Base-by-base conservation (phyloP, 2,113 vertebrate species). In the Syngnathus scovelli region DNA sequence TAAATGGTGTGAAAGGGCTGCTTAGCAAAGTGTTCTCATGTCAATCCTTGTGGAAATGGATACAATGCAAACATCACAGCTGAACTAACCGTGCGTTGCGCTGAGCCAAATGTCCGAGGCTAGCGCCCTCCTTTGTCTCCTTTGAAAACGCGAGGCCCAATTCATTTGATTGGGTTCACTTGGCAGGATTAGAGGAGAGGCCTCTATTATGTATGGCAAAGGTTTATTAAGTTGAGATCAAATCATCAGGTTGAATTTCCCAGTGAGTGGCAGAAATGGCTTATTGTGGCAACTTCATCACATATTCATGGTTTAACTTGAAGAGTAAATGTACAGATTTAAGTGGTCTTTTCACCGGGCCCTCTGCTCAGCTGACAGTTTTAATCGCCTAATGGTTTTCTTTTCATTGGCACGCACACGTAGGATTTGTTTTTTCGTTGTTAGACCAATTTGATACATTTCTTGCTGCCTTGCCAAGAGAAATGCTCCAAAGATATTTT, bases 31-130 rank as follows among this genome's bases (percentile, higher is more conserved):
- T 97, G 96, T 99, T 98, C 96, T 98, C 95, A 94, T 96, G 94
- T 96, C 93, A 93, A 92, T 94, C 93, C 95, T 95, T 92, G 93
- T 98, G 94, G 97, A 99, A 96, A 99, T 96, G 95, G 96, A 98
- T 98, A 99, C 95, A 99, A 99, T 98, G 94, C 95, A 99, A 99
- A 99, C 97, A 99, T 96, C 93, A 95, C 94, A 96, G 95, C 94
- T 96, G 94, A 96, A 98, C 94, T 93, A 94, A 92, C 88, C 89
- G 92, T 92, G 93, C 96, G 95, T 95, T 96, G 94, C 93, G 93
- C 93, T 93, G 94, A 95, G 94, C 94, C 93, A 95, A 98, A 97
- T 89, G 86, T 95, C 93, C 91, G 91, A 93, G 88, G 86, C 84
- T 77, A 75, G 93, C 92, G 88, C 83, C 80, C 27, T 33, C 89